These are phyloP conservation scores for Merodon equestris DNA, from an alignment of 2,888 invertebrate species.

Conservation along the genomic window DNA sequence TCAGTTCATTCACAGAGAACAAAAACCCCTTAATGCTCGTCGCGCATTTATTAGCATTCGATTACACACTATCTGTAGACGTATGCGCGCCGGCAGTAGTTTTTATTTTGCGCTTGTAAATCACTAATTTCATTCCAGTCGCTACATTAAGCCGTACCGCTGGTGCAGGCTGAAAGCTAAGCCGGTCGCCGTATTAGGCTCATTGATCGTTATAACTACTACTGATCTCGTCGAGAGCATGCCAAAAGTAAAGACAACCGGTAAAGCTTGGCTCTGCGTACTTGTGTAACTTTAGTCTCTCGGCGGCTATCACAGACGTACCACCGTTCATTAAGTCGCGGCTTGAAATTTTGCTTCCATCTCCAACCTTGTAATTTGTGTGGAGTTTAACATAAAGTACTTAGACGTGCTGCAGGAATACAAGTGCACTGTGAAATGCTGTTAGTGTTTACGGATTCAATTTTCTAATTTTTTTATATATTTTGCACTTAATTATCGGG, in stretches of 20 bases:
- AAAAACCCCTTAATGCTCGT: too few species aligned
- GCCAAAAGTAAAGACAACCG: not conserved
- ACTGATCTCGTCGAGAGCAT: not conserved
- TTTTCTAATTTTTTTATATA: constrained; percentile 11
- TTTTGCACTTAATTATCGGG: too few species aligned
- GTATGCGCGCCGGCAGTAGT: too few species aligned
- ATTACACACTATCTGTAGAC: too few species aligned
- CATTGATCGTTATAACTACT: not conserved
- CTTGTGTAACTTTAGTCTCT: constrained; percentile 48
- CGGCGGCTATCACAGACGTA: constrained; percentile 27
- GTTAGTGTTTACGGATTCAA: constrained; percentile 40
- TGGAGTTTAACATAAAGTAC: too few species aligned
- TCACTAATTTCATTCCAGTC: not conserved
- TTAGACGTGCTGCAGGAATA: not conserved
- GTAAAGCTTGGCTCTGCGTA: constrained; percentile 40
- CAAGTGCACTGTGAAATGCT: constrained; percentile 38
- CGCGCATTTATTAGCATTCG: too few species aligned
- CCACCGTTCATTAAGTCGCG: not conserved
- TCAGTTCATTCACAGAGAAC: too few species aligned
- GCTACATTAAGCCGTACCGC: constrained; percentile 20
- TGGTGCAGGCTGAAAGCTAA: constrained; percentile 29
- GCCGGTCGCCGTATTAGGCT: not conserved
- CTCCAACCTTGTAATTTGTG: not conserved
- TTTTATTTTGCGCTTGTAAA: too few species aligned
- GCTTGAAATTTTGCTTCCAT: not conserved